Conservation (phyloP, 2,797 vertebrate genomes). For the Chaunax sp. region DNA sequence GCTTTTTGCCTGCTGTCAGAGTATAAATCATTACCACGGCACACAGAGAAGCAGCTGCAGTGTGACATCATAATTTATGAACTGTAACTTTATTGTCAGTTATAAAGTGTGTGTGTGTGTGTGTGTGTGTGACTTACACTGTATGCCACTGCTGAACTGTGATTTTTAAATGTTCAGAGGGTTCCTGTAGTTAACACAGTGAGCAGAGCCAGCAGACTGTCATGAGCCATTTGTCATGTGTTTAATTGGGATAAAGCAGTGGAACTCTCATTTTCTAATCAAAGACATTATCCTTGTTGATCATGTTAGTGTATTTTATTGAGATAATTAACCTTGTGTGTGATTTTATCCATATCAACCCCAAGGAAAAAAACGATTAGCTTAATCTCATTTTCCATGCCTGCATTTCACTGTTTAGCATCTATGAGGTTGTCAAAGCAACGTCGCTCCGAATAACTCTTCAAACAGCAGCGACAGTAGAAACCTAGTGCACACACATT, state of each 20-base stretch:
- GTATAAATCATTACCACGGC: constrained; percentile 70
- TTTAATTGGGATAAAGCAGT: constrained; percentile 71
- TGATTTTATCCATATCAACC: constrained; percentile 60
- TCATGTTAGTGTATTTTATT: constrained; percentile 61
- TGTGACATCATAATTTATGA: constrained; percentile 74
- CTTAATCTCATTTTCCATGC: constrained; percentile 57
- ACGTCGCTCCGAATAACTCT: constrained; percentile 37
- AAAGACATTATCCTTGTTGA: constrained; percentile 70
- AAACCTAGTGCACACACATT: neutral
- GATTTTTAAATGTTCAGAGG: constrained; percentile 64
- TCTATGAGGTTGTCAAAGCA: constrained; percentile 34
- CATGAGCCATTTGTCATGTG: constrained; percentile 69
- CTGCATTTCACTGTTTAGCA: constrained; percentile 35
- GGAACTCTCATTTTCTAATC: constrained; percentile 71
- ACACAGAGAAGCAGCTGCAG: constrained; percentile 67
- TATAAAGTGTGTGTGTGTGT: too few species aligned
- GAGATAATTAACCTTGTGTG: constrained; percentile 71
- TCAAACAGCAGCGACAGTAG: constrained; percentile 4
- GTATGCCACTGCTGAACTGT: constrained; percentile 62
- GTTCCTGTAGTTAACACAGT: constrained; percentile 61
- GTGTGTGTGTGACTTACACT: constrained; percentile 67
- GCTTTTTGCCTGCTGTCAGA: constrained; percentile 53
- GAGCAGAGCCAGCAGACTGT: constrained; percentile 60
- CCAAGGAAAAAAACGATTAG: constrained; percentile 67
- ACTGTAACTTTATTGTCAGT: constrained; percentile 73